A percentile compares a stretch with the other conserved stretches of the same genome.
Conservation (phyloP, 2,113 vertebrate genomes). For the Cathartes aura region DNA sequence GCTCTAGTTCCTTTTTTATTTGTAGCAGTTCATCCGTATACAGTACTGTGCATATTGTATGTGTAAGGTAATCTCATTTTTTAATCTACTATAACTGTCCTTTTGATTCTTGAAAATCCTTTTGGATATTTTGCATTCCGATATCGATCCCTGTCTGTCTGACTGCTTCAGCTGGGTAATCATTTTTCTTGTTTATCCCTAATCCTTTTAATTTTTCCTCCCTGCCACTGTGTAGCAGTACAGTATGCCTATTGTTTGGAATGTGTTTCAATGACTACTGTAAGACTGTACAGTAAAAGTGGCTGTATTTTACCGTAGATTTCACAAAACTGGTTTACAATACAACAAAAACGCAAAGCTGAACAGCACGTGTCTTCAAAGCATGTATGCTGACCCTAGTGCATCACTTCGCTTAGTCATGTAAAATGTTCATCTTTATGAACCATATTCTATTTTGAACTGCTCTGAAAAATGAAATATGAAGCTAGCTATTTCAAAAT, state of each 20-base stretch:
- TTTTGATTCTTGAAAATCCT: slow-evolving; percentile 71
- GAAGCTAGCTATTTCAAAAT: background rate
- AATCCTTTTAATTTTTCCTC: slow-evolving; percentile 76
- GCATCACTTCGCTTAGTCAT: background rate
- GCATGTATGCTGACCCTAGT: background rate
- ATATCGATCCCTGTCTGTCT: slow-evolving; percentile 70
- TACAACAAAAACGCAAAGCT: background rate
- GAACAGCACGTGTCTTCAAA: background rate
- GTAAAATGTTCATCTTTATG: background rate
- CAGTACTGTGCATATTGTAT: slow-evolving; percentile 3
- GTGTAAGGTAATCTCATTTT: slow-evolving; percentile 64
- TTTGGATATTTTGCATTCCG: slow-evolving; percentile 63
- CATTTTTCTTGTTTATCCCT: slow-evolving; percentile 75
- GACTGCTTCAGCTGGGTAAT: slow-evolving; percentile 69
- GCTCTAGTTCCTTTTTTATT: slow-evolving; percentile 8
- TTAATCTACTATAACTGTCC: slow-evolving; percentile 67
- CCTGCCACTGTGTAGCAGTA: slow-evolving; percentile 48
- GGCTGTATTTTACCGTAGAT: slow-evolving; percentile 3
- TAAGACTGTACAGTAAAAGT: background rate
- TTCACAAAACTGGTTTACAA: background rate
- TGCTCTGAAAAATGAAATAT: background rate
- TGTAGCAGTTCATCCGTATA: slow-evolving; percentile 41
- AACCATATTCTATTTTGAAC: background rate
- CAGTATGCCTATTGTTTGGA: slow-evolving; percentile 57
- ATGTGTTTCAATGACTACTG: background rate